Percentiles rank a stretch among this genome's conserved stretches.
Conservation (phyloP, 1,140 invertebrate species). For the Heliconius congener region DNA sequence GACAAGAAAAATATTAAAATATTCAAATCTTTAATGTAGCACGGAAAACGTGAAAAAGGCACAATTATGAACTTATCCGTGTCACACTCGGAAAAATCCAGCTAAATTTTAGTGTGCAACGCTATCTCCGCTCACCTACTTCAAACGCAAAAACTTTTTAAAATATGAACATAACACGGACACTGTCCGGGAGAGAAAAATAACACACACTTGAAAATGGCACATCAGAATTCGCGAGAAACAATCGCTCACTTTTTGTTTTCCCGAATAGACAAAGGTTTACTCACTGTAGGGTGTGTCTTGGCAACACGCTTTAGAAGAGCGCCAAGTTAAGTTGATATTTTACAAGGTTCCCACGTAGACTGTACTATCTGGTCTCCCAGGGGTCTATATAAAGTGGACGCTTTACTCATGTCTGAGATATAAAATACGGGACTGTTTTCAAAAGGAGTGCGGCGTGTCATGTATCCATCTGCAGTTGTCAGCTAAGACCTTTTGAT, state of each 20-base stretch:
- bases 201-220: constrained; percentile 43
- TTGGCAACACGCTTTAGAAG: constrained; percentile 56
- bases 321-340: constrained; percentile 46
- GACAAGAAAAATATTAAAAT: too few relatives aligned
- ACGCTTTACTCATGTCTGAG: constrained; percentile 57
- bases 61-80: constrained; percentile 4
- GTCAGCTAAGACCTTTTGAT: constrained; percentile 55
- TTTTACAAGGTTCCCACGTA: constrained; percentile 28
- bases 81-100: constrained; percentile 9
- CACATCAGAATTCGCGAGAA: constrained; percentile 53
- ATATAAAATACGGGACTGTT: constrained; percentile 57
- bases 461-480: constrained; percentile 58
- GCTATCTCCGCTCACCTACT: background rate
- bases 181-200: constrained; percentile 39
- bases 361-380: constrained; percentile 30
- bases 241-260: constrained; percentile 66
- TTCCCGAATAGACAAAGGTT: constrained; percentile 50
- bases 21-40: background rate
- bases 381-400: constrained; percentile 47
- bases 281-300: constrained; percentile 54
- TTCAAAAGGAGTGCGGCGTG: constrained; percentile 51
- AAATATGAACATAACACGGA: constrained; percentile 28
- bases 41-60: constrained; percentile 1
- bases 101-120: constrained; percentile 21
- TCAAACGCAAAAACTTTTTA: constrained; percentile 26